Evolutionary conservation across 2,888 invertebrate species (phyloP), one percentile per base, ranked within the genome.

Genomic region (Macrostomum cliftonense): DNA sequence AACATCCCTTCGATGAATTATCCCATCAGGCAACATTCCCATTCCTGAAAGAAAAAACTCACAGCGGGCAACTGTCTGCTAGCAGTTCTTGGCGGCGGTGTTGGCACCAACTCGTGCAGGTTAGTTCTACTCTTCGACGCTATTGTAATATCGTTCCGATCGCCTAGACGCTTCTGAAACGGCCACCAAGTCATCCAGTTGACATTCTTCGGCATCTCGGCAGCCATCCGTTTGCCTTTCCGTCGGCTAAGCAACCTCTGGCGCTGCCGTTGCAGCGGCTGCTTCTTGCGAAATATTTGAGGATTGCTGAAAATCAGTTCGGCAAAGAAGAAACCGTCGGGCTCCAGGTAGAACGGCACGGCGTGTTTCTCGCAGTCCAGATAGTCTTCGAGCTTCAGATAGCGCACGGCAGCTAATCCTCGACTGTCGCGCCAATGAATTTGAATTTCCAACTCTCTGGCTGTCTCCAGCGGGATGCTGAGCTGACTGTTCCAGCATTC

Each of bases 341-440:
- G 99, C 73, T 99, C 97, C 52, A 99, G 74, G 67, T 93, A 87
- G 56, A 99, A 73, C 0, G 91, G 89, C 85, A 93, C 91, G 47
- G 95, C 95, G 67, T 93, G 89, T 36, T 63, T 55, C 59, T 91
- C 78, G 57, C 89, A 85, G 52, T 71, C 68, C 60, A 99, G 88
- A 65, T 99, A 93, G 71, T 97, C 95, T 74, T 97, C 97, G 56
- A 99, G 75, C 61, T 89, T 80, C 58, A 99, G 75, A 72, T 93
- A 91, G 70, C 93, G 91, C 20, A 97, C 19, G 16, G 49, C 14
- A 16, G 50, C 12, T 7, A 28, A 21, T 13, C 47, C 97, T 63
- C n/a, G n/a, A n/a, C n/a, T n/a, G n/a, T n/a, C n/a, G n/a, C 85
- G 80, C 93, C 97, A 99, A 73, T 86, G 93, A 55, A 99, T 79